Evolutionary conservation across 2,888 invertebrate genomes (phyloP).

Genomic region (Coelopa pilipes): DNA sequence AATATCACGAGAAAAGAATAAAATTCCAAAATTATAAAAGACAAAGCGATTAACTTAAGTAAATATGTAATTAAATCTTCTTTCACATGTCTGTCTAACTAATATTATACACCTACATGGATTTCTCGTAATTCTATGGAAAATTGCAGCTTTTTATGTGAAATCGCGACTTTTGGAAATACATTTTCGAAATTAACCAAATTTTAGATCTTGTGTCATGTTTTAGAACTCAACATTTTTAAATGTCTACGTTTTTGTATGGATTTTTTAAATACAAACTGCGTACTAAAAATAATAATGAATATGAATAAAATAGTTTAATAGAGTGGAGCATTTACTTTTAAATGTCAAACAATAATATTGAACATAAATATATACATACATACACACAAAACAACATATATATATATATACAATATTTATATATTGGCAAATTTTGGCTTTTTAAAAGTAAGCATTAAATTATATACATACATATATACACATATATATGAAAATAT

Average conservation of each 20-base stretch:
- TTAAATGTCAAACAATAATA: slow-evolving; percentile 10
- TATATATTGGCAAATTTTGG: slow-evolving; percentile 37
- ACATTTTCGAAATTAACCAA: too few species aligned
- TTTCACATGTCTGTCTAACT: too few species aligned
- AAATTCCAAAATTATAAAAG: too few species aligned
- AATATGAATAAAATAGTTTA: too few species aligned
- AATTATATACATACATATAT: slow-evolving; percentile 13
- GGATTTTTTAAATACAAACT: neutral
- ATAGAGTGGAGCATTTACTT: neutral
- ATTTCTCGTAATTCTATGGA: neutral
- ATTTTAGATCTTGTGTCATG: neutral
- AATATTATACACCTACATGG: too few species aligned
- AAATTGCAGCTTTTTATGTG: slow-evolving; percentile 11
- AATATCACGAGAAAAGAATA: too few species aligned
- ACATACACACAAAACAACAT: slow-evolving; percentile 8
- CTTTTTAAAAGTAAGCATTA: slow-evolving; percentile 28
- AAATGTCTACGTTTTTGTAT: slow-evolving; percentile 14
- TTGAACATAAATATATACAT: slow-evolving; percentile 19
- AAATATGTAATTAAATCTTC: too few species aligned
- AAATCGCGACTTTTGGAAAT: neutral
- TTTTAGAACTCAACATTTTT: slow-evolving; percentile 12
- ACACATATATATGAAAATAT: slow-evolving; percentile 48
- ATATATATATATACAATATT: neutral
- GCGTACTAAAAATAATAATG: too few species aligned
- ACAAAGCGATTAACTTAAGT: too few species aligned